Conservation (phyloP, 37 sponge, comb jelly and placozoan species). For the Axinella damicornis region DNA sequence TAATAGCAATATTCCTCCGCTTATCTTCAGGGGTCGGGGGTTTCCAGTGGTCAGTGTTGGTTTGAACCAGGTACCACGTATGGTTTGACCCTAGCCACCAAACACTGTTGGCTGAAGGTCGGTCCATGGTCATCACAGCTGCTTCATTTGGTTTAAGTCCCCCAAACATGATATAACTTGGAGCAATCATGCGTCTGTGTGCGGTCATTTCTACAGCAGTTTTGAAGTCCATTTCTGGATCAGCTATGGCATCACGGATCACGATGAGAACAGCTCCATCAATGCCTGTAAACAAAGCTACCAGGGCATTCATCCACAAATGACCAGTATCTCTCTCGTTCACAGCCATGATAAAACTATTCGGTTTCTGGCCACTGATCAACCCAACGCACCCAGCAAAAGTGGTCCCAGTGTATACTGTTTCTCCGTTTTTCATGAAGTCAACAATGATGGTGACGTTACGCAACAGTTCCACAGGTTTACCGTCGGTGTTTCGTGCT, state of each 20-base stretch:
- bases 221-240: conserved; percentile 15
- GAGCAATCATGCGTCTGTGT: conserved; percentile 71
- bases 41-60: conserved; percentile 91
- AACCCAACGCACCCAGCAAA: conserved; percentile 87
- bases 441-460: conserved; percentile 71
- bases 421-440: conserved; percentile 72
- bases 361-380: conserved; percentile 73
- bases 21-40: conserved; percentile 77
- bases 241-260: conserved; percentile 57
- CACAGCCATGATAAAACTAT: conserved; percentile 66
- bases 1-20: conserved; percentile 80
- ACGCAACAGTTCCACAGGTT: too few relatives aligned
- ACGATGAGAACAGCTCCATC: conserved; percentile 28
- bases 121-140: too few relatives aligned
- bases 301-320: conserved; percentile 64
- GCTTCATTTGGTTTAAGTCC: too few relatives aligned
- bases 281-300: conserved; percentile 36
- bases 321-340: conserved; percentile 76
- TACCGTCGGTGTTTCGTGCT: conserved; percentile 87
- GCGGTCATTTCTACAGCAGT: conserved; percentile 60
- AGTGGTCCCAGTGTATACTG: conserved; percentile 73
- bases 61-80: conserved; percentile 92
- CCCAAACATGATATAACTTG: conserved; percentile 84
- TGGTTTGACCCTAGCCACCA: too few relatives aligned
- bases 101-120: too few relatives aligned